Evolutionary conservation across 2,113 vertebrate genomes (phyloP).

Genomic region (Hoplias malabaricus): DNA sequence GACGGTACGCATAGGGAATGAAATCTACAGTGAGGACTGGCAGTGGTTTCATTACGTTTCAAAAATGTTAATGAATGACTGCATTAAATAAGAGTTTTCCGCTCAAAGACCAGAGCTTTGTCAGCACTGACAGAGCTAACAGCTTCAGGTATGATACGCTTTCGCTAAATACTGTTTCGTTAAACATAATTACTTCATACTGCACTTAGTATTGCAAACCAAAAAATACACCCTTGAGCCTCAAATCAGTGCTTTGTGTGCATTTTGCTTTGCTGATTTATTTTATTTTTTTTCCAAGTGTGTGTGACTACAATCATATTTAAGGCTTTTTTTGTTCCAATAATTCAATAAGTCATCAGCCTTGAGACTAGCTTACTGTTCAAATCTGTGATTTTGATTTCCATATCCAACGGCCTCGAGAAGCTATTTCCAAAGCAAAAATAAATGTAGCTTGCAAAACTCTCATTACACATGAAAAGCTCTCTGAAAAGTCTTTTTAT

Average conservation of each 20-base stretch:
- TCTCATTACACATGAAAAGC: conserved; percentile 30
- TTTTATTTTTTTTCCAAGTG: neutral
- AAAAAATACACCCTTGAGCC: neutral
- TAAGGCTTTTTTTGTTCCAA: conserved; percentile 1
- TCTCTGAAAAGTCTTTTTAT: conserved; percentile 16
- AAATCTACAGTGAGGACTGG: neutral
- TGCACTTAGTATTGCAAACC: neutral
- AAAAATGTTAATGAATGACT: conserved; percentile 1
- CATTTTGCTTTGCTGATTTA: conserved; percentile 13
- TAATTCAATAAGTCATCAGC: conserved; percentile 31
- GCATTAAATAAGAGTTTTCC: neutral
- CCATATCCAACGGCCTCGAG: conserved; percentile 15
- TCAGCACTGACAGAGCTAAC: neutral
- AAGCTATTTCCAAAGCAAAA: conserved; percentile 31
- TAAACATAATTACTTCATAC: neutral
- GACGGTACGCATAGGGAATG: neutral
- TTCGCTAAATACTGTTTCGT: neutral
- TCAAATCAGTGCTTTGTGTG: conserved; percentile 1
- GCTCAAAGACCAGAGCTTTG: neutral
- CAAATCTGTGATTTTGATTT: conserved; percentile 39
- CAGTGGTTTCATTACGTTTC: neutral
- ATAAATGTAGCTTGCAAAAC: conserved; percentile 26
- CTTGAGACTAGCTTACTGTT: conserved; percentile 28
- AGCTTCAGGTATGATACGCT: neutral
- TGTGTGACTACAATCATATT: no score